Conservation (phyloP, 2,888 invertebrate species). For the Dione vanillae region DNA sequence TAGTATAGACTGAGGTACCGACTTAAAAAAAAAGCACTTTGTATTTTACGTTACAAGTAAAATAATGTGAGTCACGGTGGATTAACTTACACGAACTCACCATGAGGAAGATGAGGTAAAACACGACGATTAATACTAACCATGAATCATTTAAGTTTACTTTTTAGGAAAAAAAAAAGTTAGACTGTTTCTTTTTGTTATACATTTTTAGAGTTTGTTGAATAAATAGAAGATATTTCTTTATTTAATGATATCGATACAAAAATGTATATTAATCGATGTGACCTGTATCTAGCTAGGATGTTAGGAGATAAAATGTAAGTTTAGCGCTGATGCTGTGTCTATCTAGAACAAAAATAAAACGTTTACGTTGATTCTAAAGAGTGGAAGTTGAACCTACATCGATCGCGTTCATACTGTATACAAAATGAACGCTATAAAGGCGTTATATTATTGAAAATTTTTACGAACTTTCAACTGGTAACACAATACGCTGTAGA, state of each 20-base stretch:
- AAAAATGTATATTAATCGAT: too few relatives aligned
- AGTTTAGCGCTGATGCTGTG: too few relatives aligned
- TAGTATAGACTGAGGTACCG: too few relatives aligned
- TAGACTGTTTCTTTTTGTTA: too few relatives aligned
- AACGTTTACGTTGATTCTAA: background rate
- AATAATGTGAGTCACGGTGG: conserved; percentile 26
- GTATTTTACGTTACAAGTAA: background rate
- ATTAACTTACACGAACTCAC: conserved; percentile 12
- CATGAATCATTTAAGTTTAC: conserved; percentile 31
- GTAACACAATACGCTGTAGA: conserved; percentile 37
- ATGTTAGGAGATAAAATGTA: too few relatives aligned
- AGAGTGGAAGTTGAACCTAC: background rate
- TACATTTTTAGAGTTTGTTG: too few relatives aligned
- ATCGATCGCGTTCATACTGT: background rate
- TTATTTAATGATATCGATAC: too few relatives aligned
- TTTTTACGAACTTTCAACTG: conserved; percentile 17
- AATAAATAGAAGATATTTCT: too few relatives aligned
- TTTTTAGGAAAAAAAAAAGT: background rate
- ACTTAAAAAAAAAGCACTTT: background rate
- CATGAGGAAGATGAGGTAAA: conserved; percentile 26
- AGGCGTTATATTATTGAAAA: background rate
- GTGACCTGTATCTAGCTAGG: too few relatives aligned
- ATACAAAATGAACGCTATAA: background rate
- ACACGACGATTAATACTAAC: conserved; percentile 7
- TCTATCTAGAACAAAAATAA: background rate